phyloP scores from a whole-genome alignment of 2,113 vertebrate genomes.

The Coturnix japonica region DNA sequence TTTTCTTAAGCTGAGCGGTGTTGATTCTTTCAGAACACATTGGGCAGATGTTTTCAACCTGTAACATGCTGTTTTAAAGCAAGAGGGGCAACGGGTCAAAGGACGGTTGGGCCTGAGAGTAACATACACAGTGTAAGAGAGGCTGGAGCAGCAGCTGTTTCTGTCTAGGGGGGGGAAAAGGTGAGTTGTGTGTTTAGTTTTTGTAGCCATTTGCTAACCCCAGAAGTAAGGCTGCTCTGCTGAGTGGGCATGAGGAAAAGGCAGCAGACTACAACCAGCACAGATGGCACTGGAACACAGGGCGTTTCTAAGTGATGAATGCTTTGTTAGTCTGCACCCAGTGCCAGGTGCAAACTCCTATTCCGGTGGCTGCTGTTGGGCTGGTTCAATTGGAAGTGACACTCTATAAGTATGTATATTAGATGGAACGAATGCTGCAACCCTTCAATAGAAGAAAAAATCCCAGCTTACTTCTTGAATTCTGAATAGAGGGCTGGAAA shows the following conservation, averaged over 20 bases:
- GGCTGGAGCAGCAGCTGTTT: not conserved
- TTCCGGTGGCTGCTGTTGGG: not conserved
- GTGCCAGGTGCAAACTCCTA: rapidly evolving
- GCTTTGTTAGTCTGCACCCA: too few species aligned
- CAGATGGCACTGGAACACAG: not conserved
- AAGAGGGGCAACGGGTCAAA: not conserved
- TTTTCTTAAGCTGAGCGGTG: constrained; percentile 79
- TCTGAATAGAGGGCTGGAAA: constrained; percentile 93
- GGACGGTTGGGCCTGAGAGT: not conserved
- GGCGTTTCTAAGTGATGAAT: not conserved
- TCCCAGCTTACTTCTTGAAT: constrained; percentile 85
- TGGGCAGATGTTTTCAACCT: constrained; percentile 87
- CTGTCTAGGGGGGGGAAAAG: rapidly evolving
- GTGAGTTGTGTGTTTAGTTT: rapidly evolving
- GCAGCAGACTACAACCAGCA: rapidly evolving
- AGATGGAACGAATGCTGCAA: not conserved
- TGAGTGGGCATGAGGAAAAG: not conserved
- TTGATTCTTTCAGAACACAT: constrained; percentile 92
- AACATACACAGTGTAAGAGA: not conserved
- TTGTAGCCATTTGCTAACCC: not conserved
- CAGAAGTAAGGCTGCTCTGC: not conserved
- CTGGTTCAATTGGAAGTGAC: not conserved
- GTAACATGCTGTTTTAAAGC: constrained; percentile 82
- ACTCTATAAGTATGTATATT: rapidly evolving
- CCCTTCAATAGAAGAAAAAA: not conserved